Conservation (phyloP, 2,888 invertebrate genomes). For the Zygogramma bicolorata region DNA sequence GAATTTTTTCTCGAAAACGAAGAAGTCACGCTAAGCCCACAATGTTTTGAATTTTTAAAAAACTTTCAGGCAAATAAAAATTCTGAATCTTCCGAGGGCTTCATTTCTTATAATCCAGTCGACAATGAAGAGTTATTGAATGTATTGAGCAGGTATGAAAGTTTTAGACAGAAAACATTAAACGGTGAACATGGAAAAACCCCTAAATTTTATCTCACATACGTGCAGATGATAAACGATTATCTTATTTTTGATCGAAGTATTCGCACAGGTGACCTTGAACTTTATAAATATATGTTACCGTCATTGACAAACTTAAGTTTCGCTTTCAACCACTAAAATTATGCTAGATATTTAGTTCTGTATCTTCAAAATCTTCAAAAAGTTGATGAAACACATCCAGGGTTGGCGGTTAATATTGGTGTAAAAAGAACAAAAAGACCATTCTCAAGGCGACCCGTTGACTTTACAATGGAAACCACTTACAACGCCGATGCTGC, state of each 20-base stretch:
- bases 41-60: neutral
- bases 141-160: neutral
- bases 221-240: constrained; percentile 51
- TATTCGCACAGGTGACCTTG: constrained; percentile 52
- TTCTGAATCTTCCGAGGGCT: neutral
- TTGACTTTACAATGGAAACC: neutral
- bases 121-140: neutral
- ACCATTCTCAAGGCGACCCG: neutral
- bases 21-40: neutral
- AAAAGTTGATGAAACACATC: constrained; percentile 53
- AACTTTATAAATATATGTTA: constrained; percentile 38
- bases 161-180: neutral
- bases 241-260: constrained; percentile 51
- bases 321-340: constrained; percentile 56
- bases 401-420: constrained; percentile 39
- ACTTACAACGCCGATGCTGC: neutral
- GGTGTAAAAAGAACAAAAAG: neutral
- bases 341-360: constrained; percentile 55
- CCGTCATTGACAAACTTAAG: constrained; percentile 54
- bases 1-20: neutral
- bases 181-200: constrained; percentile 38
- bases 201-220: constrained; percentile 33
- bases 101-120: neutral
- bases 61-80: neutral
- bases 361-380: constrained; percentile 47